Evolutionary conservation across 2,888 invertebrate species (phyloP).

Genomic region (Eustalomyia histrio): DNA sequence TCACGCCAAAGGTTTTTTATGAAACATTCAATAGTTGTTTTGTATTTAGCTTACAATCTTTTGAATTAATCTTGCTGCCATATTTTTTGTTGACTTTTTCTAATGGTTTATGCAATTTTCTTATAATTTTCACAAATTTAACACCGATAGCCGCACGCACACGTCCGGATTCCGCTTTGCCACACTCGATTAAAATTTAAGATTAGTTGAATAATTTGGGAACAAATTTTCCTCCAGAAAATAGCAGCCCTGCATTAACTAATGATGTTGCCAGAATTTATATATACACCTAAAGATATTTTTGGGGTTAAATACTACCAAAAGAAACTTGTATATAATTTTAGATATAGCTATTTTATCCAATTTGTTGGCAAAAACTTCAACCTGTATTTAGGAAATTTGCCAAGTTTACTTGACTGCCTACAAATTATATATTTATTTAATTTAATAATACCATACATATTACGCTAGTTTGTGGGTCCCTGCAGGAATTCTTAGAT

Average conservation of each 20-base stretch:
- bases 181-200: conserved; percentile 12
- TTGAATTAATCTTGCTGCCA: conserved; percentile 79
- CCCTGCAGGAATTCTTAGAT: too few species aligned
- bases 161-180: conserved; percentile 44
- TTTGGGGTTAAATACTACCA: background rate
- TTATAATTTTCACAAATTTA: conserved; percentile 46
- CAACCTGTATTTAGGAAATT: too few species aligned
- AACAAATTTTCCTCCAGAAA: background rate
- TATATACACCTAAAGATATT: too few species aligned
- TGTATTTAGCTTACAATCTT: conserved; percentile 78
- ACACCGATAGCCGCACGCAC: conserved; percentile 51
- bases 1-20: background rate
- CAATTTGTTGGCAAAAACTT: too few species aligned
- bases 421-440: too few species aligned
- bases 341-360: too few species aligned
- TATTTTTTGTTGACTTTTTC: conserved; percentile 66
- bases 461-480: too few species aligned
- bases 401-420: too few species aligned
- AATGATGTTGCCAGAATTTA: background rate
- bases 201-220: conserved; percentile 10
- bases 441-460: too few species aligned
- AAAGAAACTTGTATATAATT: too few species aligned
- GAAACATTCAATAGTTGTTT: conserved; percentile 40
- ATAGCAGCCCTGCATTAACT: conserved; percentile 18
- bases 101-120: conserved; percentile 60